Base-by-base conservation (phyloP, 2,113 vertebrate genomes). In the Scomber colias region DNA sequence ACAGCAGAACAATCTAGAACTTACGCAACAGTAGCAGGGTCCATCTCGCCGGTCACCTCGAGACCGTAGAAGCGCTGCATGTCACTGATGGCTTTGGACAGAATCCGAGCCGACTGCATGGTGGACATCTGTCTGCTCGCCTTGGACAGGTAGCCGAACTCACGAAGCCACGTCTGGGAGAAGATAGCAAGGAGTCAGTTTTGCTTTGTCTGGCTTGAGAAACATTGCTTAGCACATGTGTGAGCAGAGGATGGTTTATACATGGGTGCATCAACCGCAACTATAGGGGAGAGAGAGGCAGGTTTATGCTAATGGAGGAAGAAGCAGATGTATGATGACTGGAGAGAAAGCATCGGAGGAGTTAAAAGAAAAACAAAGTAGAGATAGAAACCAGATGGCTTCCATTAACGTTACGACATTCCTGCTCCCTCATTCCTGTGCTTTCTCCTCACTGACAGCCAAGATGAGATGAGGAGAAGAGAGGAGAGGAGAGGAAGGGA, bases 41-140 rank as follows among this genome's bases (percentile, higher is more conserved):
- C 96, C 77, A 97, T 93, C 75, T 94, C 77, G 0, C 98, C 97
- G 0, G 97, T 99, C 88, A 97, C 94, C 0, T 96, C 75, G 81
- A 99, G 96, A 56, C 98, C 97, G 0, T 99, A 99, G 89, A 99
- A 97, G 55, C 93, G 95, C 93, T 99, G 98, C 98, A 99, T 99
- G 88, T 98, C 95, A 0, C 96, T 87, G 0, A 99, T 93, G 64
- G 98, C 98, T 0, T 94, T 94, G 65, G 97, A 95, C 77, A 99
- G 93, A 83, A 96, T 97, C 95, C 97, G 96, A 2, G 96, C 94
- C 0, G 98, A 98, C 90, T 96, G 97, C 96, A 98, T 95, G 86
- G 97, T 97, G 93, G 98, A 99, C 97, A 98, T 97, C 90, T 97
- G 96, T 54, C 94, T 94, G 88, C 96, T 97, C 66, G 95, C 94